phyloP scores from a whole-genome alignment of 2,113 vertebrate genomes.

The Macquaria australasica region DNA sequence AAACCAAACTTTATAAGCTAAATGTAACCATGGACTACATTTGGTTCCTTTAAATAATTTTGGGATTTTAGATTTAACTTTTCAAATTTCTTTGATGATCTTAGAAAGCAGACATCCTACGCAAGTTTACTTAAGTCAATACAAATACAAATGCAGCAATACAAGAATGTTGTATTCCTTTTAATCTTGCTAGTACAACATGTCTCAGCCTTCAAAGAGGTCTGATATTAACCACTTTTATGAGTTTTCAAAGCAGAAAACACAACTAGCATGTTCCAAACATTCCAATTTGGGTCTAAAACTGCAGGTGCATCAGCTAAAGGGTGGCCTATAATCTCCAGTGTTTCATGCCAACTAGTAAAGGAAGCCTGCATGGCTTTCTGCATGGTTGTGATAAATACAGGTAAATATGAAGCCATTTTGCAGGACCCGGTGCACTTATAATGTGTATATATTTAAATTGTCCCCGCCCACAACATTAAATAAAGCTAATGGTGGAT shows the following conservation, averaged over 20 bases:
- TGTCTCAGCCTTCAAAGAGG: not conserved
- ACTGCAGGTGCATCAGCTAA: not conserved
- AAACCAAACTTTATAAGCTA: not conserved
- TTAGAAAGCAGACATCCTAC: not conserved
- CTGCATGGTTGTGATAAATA: not conserved
- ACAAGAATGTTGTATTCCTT: not conserved
- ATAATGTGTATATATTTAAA: not conserved
- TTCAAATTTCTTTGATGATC: not conserved
- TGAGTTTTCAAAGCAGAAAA: not conserved
- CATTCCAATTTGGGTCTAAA: not conserved
- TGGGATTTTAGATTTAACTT: not conserved
- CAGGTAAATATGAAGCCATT: not conserved
- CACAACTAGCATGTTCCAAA: not conserved
- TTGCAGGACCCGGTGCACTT: not conserved
- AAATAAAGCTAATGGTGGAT: not conserved
- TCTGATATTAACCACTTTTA: not conserved
- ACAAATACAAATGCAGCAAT: not conserved
- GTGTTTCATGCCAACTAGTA: not conserved
- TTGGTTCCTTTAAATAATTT: not conserved
- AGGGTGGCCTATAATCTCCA: not conserved
- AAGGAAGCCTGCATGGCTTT: constrained; percentile 9
- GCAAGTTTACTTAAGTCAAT: not conserved
- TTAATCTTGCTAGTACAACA: not conserved
- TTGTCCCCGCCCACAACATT: not conserved
- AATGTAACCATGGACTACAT: not conserved